phyloP scores from a whole-genome alignment of 2,888 invertebrate species.

The Calephelis perditalis region DNA sequence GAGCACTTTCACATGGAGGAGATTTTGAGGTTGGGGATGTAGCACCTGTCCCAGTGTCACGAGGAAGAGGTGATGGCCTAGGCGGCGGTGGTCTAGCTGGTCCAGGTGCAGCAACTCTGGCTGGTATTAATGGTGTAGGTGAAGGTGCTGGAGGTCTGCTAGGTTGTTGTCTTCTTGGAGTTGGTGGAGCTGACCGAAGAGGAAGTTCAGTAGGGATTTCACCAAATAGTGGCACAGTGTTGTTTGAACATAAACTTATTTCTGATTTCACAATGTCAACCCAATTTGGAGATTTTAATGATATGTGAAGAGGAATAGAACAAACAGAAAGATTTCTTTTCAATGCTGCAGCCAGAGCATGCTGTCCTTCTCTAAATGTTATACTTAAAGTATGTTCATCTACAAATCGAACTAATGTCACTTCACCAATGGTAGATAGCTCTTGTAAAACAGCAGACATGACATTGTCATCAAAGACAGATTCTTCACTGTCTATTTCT shows the following conservation, averaged over 20 bases:
- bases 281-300: constrained; percentile 92
- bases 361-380: constrained; percentile 93
- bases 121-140: constrained; percentile 65
- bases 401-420: constrained; percentile 93
- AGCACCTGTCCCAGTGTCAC: constrained; percentile 53
- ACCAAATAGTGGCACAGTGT: constrained; percentile 87
- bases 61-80: constrained; percentile 73
- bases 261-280: constrained; percentile 88
- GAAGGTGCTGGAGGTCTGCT: constrained; percentile 81
- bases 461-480: constrained; percentile 88
- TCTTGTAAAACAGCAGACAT: constrained; percentile 89
- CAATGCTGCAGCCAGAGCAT: constrained; percentile 86
- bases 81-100: constrained; percentile 79
- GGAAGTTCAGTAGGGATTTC: constrained; percentile 56
- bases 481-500: constrained; percentile 65
- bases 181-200: constrained; percentile 64
- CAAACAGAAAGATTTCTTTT: constrained; percentile 79
- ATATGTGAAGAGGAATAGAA: constrained; percentile 82
- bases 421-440: constrained; percentile 91
- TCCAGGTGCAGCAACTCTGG: constrained; percentile 64
- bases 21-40: constrained; percentile 58
- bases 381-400: constrained; percentile 91
- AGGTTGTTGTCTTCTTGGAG: constrained; percentile 72
- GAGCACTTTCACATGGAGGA: constrained; percentile 76
- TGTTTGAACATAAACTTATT: constrained; percentile 89